phyloP scores from a whole-genome alignment of 2,113 vertebrate genomes.

The Carettochelys insculpta region DNA sequence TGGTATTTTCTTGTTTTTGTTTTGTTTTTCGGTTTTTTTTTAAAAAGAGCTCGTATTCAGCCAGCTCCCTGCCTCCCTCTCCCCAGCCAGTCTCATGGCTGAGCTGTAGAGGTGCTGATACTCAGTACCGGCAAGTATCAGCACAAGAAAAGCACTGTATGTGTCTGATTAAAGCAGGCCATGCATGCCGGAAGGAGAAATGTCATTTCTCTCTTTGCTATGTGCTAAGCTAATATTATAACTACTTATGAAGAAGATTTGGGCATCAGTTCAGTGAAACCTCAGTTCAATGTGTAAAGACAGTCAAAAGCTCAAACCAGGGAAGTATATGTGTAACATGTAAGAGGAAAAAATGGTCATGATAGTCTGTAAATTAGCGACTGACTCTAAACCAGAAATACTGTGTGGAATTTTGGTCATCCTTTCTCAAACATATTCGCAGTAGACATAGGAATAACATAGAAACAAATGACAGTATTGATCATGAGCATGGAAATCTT shows the following conservation, averaged over 20 bases:
- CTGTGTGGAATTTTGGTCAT: neutral
- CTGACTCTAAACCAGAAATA: neutral
- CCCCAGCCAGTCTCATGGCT: too few relatives aligned
- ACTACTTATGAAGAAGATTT: neutral
- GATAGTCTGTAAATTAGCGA: neutral
- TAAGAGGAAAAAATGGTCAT: neutral
- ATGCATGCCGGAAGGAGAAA: neutral
- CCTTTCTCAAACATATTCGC: neutral
- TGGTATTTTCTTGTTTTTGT: too few relatives aligned
- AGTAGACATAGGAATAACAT: neutral
- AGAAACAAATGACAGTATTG: neutral
- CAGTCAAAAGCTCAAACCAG: neutral
- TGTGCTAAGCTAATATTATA: neutral
- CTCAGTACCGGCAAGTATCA: too few relatives aligned
- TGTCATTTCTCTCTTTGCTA: neutral
- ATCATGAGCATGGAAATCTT: neutral
- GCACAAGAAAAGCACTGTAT: too few relatives aligned
- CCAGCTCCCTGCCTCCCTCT: too few relatives aligned
- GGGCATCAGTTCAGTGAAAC: neutral
- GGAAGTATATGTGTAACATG: neutral
- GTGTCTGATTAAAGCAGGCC: neutral
- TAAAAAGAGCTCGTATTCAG: too few relatives aligned
- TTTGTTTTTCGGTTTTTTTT: too few relatives aligned
- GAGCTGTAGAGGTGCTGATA: too few relatives aligned
- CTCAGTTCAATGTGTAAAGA: neutral